Evolutionary conservation across 1,140 invertebrate species (phyloP).

Genomic region (Scylla paramamosain): DNA sequence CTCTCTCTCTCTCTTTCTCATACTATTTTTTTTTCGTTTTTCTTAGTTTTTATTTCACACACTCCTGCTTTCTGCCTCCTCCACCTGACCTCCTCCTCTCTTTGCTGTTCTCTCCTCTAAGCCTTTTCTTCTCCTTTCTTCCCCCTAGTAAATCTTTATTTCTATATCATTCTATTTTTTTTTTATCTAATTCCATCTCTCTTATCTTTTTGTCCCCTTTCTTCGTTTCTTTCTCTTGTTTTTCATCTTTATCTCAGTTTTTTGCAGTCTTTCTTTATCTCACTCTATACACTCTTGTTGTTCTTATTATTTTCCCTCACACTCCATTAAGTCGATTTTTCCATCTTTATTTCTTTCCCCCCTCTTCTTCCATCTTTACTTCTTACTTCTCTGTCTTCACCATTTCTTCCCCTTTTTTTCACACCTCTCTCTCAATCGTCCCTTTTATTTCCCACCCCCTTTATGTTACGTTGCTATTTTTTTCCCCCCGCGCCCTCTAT

Average conservation of each 20-base stretch:
- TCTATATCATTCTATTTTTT: too few relatives aligned
- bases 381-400: not conserved
- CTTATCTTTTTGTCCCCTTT: too few relatives aligned
- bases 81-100: not conserved
- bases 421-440: not conserved
- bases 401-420: constrained; percentile 4
- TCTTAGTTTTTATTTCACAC: not conserved
- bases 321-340: not conserved
- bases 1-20: not conserved
- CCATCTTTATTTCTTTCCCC: not conserved
- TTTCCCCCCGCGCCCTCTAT: not conserved
- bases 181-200: too few relatives aligned
- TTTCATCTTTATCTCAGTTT: too few relatives aligned
- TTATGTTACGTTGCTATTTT: too few relatives aligned
- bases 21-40: not conserved
- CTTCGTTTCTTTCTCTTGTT: too few relatives aligned
- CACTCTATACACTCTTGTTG: not conserved
- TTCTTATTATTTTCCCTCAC: not conserved
- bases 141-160: not conserved
- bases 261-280: not conserved
- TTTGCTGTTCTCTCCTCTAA: not conserved
- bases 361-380: not conserved
- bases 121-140: not conserved
- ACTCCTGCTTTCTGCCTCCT: not conserved
- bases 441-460: not conserved